Evolutionary conservation across 2,888 invertebrate species (phyloP).

Genomic region (Diabrotica balteata): DNA sequence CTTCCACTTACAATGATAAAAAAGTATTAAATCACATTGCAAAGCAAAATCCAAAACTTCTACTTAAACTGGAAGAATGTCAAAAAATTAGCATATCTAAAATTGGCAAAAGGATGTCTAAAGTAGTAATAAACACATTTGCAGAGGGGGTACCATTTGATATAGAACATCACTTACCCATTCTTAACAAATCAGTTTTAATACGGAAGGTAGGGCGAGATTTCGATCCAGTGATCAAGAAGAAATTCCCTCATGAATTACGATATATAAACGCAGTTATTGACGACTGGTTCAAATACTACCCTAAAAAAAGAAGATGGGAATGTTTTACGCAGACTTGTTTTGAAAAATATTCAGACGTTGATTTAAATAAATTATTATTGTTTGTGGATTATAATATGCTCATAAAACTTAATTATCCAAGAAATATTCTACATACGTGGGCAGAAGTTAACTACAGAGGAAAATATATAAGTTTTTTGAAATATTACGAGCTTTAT

Average conservation of each 20-base stretch:
- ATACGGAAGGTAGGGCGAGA: constrained; percentile 31
- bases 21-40: constrained; percentile 35
- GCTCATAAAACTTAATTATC: constrained; percentile 15
- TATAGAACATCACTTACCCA: constrained; percentile 16
- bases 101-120: constrained; percentile 36
- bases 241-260: constrained; percentile 31
- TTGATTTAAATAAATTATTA: constrained; percentile 22
- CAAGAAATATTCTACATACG: constrained; percentile 29
- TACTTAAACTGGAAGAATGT: constrained; percentile 30
- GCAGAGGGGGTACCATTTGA: constrained; percentile 33
- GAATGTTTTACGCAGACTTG: constrained; percentile 33
- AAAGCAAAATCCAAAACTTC: constrained; percentile 33
- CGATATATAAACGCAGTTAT: constrained; percentile 16
- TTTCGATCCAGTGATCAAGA: constrained; percentile 29
- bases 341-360: constrained; percentile 26
- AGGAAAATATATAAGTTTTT: constrained; percentile 20
- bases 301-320: constrained; percentile 38
- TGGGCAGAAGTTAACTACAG: constrained; percentile 39
- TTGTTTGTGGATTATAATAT: constrained; percentile 18
- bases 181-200: constrained; percentile 30
- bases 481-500: constrained; percentile 34
- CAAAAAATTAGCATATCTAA: constrained; percentile 3
- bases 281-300: constrained; percentile 28
- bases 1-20: constrained; percentile 24
- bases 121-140: constrained; percentile 27